phyloP scores from a whole-genome alignment of 92 coral and sea anemone species.

The Palythoa grandis region DNA sequence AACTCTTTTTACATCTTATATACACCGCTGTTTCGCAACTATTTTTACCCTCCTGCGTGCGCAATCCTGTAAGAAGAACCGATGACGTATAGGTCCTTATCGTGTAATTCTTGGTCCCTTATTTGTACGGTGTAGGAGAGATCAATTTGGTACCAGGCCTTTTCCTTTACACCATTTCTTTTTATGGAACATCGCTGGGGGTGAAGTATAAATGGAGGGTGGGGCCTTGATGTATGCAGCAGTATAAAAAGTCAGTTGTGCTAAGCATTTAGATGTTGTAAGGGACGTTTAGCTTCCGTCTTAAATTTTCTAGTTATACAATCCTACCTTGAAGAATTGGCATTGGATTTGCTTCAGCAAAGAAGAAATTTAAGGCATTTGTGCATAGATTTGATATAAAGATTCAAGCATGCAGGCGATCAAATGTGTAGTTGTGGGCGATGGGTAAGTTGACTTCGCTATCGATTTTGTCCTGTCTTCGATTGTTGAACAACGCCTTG shows the following conservation, averaged over 20 bases:
- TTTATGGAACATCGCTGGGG: slow-evolving; percentile 99
- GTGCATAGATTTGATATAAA: slow-evolving; percentile 1
- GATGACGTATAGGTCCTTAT: slow-evolving; percentile 19
- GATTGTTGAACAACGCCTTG: slow-evolving; percentile 40
- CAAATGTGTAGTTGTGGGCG: slow-evolving; percentile 77
- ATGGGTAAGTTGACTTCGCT: slow-evolving; percentile 57
- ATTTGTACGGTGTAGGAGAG: slow-evolving; percentile 22
- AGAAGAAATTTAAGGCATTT: background rate
- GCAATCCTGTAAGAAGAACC: background rate
- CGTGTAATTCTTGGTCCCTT: slow-evolving; percentile 3
- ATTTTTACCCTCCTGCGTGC: slow-evolving; percentile 26
- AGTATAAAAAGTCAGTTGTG: slow-evolving; percentile 25
- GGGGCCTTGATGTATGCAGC: slow-evolving; percentile 70
- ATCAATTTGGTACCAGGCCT: slow-evolving; percentile 30
- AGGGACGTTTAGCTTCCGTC: slow-evolving; percentile 23
- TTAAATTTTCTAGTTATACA: slow-evolving; percentile 3
- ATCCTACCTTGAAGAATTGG: slow-evolving; percentile 2
- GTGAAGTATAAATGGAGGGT: slow-evolving; percentile 95
- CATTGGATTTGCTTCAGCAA: background rate
- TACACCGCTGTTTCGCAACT: background rate
- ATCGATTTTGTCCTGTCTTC: slow-evolving; percentile 27
- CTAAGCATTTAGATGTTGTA: slow-evolving; percentile 12
- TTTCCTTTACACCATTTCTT: slow-evolving; percentile 63
- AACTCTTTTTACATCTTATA: background rate
- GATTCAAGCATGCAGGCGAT: slow-evolving; percentile 67